A percentile compares a stretch with the other conserved stretches of the same genome.
Conservation (phyloP, 2,113 vertebrate species). For the Sturnus vulgaris region DNA sequence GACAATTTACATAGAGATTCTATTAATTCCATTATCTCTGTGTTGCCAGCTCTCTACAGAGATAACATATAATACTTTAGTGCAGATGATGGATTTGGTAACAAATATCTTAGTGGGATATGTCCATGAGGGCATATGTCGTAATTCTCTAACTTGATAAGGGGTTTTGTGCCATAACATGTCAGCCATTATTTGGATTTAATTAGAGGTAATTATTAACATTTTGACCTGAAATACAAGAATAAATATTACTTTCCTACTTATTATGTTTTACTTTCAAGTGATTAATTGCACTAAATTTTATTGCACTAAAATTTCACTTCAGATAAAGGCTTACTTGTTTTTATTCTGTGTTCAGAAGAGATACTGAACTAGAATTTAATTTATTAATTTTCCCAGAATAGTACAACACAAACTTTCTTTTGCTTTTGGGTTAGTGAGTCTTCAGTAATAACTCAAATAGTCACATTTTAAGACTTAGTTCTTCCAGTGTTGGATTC, state of each 20-base stretch:
- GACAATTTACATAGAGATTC: not conserved
- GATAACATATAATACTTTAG: not conserved
- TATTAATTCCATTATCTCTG: not conserved
- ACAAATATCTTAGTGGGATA: not conserved
- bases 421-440: not conserved
- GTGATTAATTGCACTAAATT: not conserved
- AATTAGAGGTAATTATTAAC: not conserved
- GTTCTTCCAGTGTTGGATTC: not conserved
- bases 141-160: fast-evolving
- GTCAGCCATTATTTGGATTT: not conserved
- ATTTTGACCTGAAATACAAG: not conserved
- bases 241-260: not conserved
- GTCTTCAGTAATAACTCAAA: not conserved
- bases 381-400: not conserved
- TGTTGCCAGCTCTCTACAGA: not conserved
- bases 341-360: not conserved
- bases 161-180: not conserved
- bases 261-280: not conserved
- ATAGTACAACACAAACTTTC: not conserved
- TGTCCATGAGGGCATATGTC: not conserved
- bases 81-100: not conserved
- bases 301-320: not conserved
- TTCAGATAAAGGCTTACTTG: not conserved
- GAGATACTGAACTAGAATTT: not conserved
- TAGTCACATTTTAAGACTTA: not conserved